A percentile compares a stretch with the other conserved stretches of the same genome.
Conservation (phyloP, 2,888 invertebrate genomes). For the Agapostemon virescens region DNA sequence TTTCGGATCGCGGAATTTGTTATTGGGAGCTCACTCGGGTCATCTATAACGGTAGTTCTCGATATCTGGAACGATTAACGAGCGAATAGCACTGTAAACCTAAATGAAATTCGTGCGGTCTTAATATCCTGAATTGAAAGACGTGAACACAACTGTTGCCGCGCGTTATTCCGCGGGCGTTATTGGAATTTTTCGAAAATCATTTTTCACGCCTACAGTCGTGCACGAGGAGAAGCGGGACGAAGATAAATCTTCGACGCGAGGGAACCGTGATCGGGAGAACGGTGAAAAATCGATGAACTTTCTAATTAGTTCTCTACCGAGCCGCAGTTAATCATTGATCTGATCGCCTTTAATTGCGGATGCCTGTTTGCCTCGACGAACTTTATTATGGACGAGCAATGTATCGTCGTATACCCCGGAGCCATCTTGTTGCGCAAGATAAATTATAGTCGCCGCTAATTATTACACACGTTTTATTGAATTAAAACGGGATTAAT, state of each 20-base stretch:
- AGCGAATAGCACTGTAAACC: background rate
- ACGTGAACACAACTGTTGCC: slow-evolving; percentile 11
- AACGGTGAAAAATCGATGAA: slow-evolving; percentile 41
- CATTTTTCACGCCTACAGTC: slow-evolving; percentile 22
- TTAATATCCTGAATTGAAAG: slow-evolving; percentile 33
- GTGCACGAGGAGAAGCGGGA: background rate
- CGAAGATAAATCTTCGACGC: slow-evolving; percentile 34
- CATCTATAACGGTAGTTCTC: too few relatives aligned
- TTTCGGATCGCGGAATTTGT: too few relatives aligned
- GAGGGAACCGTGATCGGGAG: background rate
- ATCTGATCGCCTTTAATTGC: slow-evolving; percentile 31
- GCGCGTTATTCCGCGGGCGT: background rate
- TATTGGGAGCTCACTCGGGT: too few relatives aligned
- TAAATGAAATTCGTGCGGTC: background rate
- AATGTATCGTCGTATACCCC: background rate
- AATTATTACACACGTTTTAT: background rate
- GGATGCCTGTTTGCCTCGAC: slow-evolving; percentile 16
- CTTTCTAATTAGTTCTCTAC: slow-evolving; percentile 43
- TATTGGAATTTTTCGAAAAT: slow-evolving; percentile 37
- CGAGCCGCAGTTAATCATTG: slow-evolving; percentile 28
- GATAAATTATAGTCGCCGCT: slow-evolving; percentile 11
- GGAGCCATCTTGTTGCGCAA: background rate
- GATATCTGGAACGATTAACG: too few relatives aligned
- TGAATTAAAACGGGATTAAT: background rate
- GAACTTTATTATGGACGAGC: slow-evolving; percentile 11